These are phyloP conservation scores for Carassius gibelio DNA, from an alignment of 2,113 vertebrate species.

Conservation along the genomic window DNA sequence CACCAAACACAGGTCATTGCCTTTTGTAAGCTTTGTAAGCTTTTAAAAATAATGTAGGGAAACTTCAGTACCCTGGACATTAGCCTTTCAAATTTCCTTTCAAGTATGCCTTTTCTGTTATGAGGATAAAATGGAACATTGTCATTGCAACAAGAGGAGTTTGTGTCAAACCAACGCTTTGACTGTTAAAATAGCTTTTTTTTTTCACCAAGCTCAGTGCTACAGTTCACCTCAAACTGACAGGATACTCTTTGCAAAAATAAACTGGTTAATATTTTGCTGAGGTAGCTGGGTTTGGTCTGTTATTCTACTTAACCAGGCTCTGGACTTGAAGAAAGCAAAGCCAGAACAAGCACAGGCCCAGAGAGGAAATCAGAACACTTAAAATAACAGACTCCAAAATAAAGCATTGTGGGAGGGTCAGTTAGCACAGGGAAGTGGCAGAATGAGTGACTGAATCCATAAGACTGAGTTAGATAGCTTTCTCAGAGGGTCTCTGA, in stretches of 20 bases:
- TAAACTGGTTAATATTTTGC: neutral
- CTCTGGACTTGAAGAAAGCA: neutral
- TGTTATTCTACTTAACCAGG: neutral
- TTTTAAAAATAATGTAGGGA: too few relatives aligned
- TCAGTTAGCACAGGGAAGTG: neutral
- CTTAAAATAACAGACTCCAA: neutral
- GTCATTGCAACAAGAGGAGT: neutral
- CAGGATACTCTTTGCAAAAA: constrained; percentile 16
- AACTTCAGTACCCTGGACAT: neutral
- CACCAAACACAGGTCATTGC: neutral
- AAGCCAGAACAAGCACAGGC: constrained; percentile 17
- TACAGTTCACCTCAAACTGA: constrained; percentile 14
- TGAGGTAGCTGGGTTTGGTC: neutral
- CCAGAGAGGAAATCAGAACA: constrained; percentile 19
- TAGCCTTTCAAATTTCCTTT: neutral
- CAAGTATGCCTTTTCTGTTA: neutral
- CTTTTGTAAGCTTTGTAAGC: neutral
- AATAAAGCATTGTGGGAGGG: neutral
- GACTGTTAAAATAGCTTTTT: neutral
- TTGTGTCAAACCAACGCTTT: neutral
- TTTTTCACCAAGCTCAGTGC: neutral
- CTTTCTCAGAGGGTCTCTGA: neutral
- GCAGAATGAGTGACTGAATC: constrained; percentile 1
- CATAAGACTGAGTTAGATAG: constrained; percentile 2
- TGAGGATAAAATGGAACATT: neutral